Evolutionary conservation across 1,140 invertebrate genomes (phyloP).

Genomic region (Neodiprion fabricii): DNA sequence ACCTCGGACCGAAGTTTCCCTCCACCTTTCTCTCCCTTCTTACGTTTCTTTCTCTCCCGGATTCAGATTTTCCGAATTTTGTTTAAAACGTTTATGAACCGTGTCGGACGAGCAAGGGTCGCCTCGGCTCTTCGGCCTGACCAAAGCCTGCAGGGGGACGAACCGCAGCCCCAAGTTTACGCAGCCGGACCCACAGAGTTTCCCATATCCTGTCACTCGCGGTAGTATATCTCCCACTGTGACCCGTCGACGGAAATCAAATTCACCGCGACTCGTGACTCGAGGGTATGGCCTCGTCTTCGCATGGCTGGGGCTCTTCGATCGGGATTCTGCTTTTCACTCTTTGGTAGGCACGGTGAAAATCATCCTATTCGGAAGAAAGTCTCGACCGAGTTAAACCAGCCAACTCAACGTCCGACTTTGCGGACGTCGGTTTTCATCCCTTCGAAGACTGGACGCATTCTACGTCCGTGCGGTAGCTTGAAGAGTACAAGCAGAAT

Average conservation of each 20-base stretch:
- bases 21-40: neutral
- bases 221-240: neutral
- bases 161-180: neutral
- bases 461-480: too few relatives aligned
- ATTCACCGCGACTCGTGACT: neutral
- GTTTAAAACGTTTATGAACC: slow-evolving; percentile 7
- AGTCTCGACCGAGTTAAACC: too few relatives aligned
- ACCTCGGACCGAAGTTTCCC: neutral
- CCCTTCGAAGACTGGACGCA: too few relatives aligned
- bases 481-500: too few relatives aligned
- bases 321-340: too few relatives aligned
- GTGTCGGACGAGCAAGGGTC: neutral
- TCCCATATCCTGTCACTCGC: neutral
- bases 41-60: neutral
- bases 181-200: neutral
- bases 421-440: too few relatives aligned
- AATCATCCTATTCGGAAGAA: too few relatives aligned
- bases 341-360: too few relatives aligned
- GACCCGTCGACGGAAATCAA: neutral
- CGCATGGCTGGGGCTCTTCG: too few relatives aligned
- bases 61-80: neutral
- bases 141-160: neutral
- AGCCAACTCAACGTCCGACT: too few relatives aligned
- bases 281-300: too few relatives aligned
- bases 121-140: neutral